phyloP scores from a whole-genome alignment of 2,797 vertebrate species.

The Limnodromus scolopaceus region DNA sequence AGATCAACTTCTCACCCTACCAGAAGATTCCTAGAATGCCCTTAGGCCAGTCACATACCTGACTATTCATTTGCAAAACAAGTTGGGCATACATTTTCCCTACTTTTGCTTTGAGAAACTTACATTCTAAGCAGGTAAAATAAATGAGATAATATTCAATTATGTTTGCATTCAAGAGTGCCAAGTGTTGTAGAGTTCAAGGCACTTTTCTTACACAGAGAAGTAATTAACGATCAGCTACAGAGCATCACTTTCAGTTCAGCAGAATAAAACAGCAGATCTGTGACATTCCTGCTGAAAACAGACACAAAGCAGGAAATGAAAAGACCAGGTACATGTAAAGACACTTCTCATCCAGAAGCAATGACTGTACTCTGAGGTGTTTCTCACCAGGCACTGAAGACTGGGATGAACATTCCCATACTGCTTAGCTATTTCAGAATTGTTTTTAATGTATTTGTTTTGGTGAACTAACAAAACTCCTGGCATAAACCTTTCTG shows the following conservation, averaged over 20 bases:
- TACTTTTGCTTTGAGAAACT: background rate
- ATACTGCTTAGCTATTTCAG: background rate
- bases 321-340: background rate
- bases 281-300: background rate
- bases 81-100: background rate
- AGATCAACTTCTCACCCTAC: background rate
- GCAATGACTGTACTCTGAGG: background rate
- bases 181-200: background rate
- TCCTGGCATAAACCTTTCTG: background rate
- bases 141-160: background rate
- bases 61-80: background rate
- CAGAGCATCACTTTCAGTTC: background rate
- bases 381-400: background rate
- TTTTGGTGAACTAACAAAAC: background rate
- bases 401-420: background rate
- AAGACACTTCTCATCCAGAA: background rate
- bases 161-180: background rate
- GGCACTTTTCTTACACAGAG: background rate
- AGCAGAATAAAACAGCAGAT: background rate
- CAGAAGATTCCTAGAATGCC: background rate
- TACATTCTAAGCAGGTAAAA: slow-evolving; percentile 15
- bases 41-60: background rate
- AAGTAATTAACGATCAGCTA: background rate
- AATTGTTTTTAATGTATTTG: background rate
- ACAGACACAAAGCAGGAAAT: background rate